Conservation (phyloP, 2,113 vertebrate species). For the Stigmatopora argus region DNA sequence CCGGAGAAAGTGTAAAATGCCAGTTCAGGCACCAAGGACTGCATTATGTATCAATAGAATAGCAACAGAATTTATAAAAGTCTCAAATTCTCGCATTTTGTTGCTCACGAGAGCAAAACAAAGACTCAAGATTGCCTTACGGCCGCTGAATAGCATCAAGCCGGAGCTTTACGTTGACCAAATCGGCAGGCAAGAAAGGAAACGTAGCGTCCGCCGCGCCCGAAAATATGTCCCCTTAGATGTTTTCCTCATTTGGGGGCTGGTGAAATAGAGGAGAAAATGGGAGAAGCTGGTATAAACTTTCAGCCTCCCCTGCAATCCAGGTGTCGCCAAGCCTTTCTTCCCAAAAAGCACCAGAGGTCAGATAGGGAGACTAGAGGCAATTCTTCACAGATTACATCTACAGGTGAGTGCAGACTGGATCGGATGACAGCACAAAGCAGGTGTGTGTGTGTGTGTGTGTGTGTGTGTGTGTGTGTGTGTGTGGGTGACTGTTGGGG, state of each 20-base stretch:
- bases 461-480: conserved; percentile 37
- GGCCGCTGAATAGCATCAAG: conserved; percentile 90
- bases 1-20: no score
- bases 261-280: conserved; percentile 4
- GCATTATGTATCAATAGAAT: no score
- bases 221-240: conserved; percentile 42
- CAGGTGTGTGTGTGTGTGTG: conserved; percentile 47
- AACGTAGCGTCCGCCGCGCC: conserved; percentile 73
- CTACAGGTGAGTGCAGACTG: conserved; percentile 58
- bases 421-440: conserved; percentile 45
- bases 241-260: conserved; percentile 79
- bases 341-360: conserved; percentile 43
- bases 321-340: conserved; percentile 61
- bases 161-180: conserved; percentile 90
- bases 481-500: neutral
- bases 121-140: conserved; percentile 76
- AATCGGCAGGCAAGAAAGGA: conserved; percentile 81
- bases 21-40: no score
- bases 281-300: conserved; percentile 29
- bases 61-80: neutral
- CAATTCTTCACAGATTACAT: conserved; percentile 66
- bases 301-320: conserved; percentile 47
- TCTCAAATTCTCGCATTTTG: neutral
- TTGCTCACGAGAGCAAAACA: neutral
- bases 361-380: conserved; percentile 57